Percentiles rank a stretch among this genome's conserved stretches.
phyloP scores from a whole-genome alignment of 2,888 invertebrate genomes.

The Lissonota sp. region DNA sequence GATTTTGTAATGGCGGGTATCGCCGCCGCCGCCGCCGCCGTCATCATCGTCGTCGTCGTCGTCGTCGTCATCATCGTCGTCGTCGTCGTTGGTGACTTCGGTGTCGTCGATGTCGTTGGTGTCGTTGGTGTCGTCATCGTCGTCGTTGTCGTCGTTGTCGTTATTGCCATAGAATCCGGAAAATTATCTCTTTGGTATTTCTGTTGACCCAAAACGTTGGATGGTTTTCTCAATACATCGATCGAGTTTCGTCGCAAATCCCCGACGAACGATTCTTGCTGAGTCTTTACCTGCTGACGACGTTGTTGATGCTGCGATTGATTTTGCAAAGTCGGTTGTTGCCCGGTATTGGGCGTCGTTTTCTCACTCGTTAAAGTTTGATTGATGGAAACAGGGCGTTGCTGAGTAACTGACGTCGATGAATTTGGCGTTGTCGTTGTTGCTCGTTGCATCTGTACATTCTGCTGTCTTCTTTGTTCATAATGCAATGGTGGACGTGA shows the following conservation, averaged over 20 bases:
- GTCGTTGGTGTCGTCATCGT: not conserved
- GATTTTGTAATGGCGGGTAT: not conserved
- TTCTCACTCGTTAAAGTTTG: constrained; percentile 1
- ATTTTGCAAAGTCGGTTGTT: not conserved
- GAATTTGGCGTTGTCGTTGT: constrained; percentile 19
- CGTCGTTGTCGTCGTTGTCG: constrained; percentile 74
- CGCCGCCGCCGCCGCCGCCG: constrained; percentile 65
- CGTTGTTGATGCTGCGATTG: constrained; percentile 74
- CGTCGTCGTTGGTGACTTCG: not conserved
- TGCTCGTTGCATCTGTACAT: constrained; percentile 46
- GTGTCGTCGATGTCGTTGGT: not conserved
- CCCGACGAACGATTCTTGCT: constrained; percentile 30
- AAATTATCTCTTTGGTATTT: constrained; percentile 60
- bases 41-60: constrained; percentile 70
- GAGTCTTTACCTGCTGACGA: constrained; percentile 77
- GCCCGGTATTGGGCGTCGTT: not conserved
- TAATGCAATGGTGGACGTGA: constrained; percentile 55
- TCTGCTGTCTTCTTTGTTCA: constrained; percentile 32
- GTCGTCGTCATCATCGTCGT: not conserved
- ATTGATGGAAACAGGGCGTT: constrained; percentile 23
- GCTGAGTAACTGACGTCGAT: constrained; percentile 17
- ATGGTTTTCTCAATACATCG: constrained; percentile 52
- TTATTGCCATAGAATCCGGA: not conserved
- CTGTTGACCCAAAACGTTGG: constrained; percentile 46
- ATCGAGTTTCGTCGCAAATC: constrained; percentile 37